phyloP scores from a whole-genome alignment of 2,888 invertebrate genomes.

The Sphecodes monilicornis region DNA sequence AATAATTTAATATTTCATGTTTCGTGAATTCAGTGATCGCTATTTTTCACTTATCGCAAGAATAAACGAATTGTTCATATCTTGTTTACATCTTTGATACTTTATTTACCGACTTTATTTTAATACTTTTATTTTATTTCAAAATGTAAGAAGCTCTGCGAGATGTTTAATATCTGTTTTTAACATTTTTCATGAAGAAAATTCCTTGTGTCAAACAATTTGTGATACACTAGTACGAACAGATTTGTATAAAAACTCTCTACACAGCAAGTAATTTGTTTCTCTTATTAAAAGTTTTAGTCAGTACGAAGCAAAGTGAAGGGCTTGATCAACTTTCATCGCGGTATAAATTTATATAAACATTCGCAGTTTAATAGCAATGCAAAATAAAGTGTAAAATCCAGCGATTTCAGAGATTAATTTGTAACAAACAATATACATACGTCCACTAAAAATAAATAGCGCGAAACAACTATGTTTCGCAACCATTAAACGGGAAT shows the following conservation, averaged over 20 bases:
- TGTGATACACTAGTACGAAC: background rate
- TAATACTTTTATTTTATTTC: background rate
- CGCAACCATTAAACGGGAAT: background rate
- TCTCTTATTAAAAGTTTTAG: background rate
- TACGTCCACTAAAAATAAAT: background rate
- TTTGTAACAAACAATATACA: too few species aligned
- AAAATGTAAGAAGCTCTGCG: background rate
- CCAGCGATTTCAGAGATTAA: too few species aligned
- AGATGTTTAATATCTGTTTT: background rate
- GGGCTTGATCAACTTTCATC: background rate
- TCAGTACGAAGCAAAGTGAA: background rate
- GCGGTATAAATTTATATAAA: background rate
- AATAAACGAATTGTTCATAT: too few species aligned
- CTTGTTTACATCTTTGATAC: too few species aligned
- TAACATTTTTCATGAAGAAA: background rate
- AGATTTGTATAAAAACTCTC: background rate
- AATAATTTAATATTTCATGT: background rate
- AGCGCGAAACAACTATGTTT: background rate
- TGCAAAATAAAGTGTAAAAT: background rate
- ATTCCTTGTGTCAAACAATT: background rate
- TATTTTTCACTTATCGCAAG: background rate
- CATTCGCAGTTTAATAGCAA: background rate
- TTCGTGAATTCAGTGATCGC: background rate
- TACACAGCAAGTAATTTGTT: background rate
- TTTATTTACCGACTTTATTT: too few species aligned